A percentile compares a stretch with the other conserved stretches of the same genome.
phyloP scores from a whole-genome alignment of 2,797 vertebrate genomes.

The Typhlichthys subterraneus region DNA sequence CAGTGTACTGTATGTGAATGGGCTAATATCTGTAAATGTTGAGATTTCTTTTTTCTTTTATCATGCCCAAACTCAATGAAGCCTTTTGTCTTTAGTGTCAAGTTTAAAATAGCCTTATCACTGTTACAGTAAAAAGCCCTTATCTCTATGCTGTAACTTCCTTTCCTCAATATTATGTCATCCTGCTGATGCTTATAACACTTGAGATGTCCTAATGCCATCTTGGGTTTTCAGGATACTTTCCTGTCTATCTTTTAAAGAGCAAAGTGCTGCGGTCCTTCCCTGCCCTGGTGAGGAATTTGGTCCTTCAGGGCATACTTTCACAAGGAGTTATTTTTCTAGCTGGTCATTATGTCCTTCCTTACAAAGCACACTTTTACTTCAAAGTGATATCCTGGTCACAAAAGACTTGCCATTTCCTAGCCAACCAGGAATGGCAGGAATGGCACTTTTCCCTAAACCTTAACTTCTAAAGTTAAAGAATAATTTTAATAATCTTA shows the following conservation, averaged over 20 bases:
- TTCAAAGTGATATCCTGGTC: neutral
- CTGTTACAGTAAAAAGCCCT: too few species aligned
- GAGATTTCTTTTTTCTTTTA: too few species aligned
- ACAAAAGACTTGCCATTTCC: neutral
- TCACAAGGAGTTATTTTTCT: conserved; percentile 7
- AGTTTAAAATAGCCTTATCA: too few species aligned
- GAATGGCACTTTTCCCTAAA: too few species aligned
- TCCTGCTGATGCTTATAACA: neutral
- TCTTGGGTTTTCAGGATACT: neutral
- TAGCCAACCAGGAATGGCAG: neutral
- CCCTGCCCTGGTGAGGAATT: conserved; percentile 31
- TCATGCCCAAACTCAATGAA: too few species aligned
- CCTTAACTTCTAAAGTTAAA: too few species aligned
- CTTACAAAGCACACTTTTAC: conserved; percentile 8
- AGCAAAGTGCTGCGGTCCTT: neutral
- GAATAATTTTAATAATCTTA: conserved; percentile 11
- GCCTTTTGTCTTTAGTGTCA: too few species aligned
- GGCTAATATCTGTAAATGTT: too few species aligned
- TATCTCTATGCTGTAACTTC: too few species aligned
- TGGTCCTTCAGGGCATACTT: conserved; percentile 24
- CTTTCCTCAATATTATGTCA: too few species aligned
- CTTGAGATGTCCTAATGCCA: neutral
- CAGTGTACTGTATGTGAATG: too few species aligned
- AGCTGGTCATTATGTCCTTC: conserved; percentile 12
- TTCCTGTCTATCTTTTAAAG: neutral